Base-by-base conservation (phyloP, 1,140 invertebrate genomes). In the Capitella teleta region DNA sequence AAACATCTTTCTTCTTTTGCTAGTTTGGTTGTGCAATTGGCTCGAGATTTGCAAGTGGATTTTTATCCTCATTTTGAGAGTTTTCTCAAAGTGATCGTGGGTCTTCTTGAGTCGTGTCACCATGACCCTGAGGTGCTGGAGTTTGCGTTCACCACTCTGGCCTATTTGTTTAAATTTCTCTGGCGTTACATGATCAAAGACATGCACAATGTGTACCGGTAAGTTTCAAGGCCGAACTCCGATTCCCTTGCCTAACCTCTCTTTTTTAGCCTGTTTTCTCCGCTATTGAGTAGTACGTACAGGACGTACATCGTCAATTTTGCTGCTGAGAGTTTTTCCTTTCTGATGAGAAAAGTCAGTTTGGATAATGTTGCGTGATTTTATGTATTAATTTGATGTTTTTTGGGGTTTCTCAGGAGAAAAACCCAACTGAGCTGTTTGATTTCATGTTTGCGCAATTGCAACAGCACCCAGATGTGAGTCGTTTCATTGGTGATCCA, bases 251-350 rank as follows among this genome's bases (percentile, higher is more conserved):
- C 16, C 16, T 42, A 14, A 32, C 44, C 4, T 6, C 25, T 25
- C 10, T 25, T 26, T 52, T 57, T 49, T 55, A 79, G 81, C 41
- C 74, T 80, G 32, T 79, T 90, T 32, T 67, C 86, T 19, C 85
- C 86, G 1, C 64, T 93, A 1, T 63, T 93, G 5, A 80, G 79
- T 53, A 79, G 82, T 40, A 71, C 74, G 3, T 76, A 80, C 55
- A 85, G 84, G 47, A 76, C 79, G 45, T 88, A 91, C 62, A 81
- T 94, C n/a, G 82, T 83, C 55, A 83, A 83, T 65, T 94, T 94
- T 79, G 87, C 88, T n/a, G 85, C 87, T 1, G 87, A 94, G 72
- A 87, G 86, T 74, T 93, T 95, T 76, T 82, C 88, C 12, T 93
- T 89, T 75, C 81, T 94, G 1, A 84, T 87, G 5, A 74, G 89